Percentiles rank a stretch among this genome's conserved stretches.
Conservation (phyloP, 2,888 invertebrate species). For the Homarus gammarus region DNA sequence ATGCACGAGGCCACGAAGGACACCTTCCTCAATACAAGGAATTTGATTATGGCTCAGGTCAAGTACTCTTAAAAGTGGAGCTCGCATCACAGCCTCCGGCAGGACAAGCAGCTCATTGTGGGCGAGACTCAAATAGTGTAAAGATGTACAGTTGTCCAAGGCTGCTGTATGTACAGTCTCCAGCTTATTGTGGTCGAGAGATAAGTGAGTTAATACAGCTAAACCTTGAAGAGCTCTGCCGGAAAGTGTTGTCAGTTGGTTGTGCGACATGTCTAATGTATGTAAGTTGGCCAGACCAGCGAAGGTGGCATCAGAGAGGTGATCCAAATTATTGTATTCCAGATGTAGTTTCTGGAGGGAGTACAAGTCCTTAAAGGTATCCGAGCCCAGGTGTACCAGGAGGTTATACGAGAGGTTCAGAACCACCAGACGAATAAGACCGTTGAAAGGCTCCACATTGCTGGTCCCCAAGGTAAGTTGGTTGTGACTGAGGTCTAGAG, state of each 20-base stretch:
- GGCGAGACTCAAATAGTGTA: constrained; percentile 93
- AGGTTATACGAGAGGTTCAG: constrained; percentile 91
- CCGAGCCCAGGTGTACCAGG: constrained; percentile 89
- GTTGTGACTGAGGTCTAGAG: constrained; percentile 91
- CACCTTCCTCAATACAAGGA: constrained; percentile 87
- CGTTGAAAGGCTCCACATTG: constrained; percentile 89
- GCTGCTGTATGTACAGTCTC: constrained; percentile 92
- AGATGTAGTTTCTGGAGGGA: constrained; percentile 91
- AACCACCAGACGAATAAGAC: constrained; percentile 91
- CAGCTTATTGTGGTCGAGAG: constrained; percentile 91
- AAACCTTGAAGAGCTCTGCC: constrained; percentile 92
- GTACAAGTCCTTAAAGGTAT: constrained; percentile 91
- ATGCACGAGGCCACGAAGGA: constrained; percentile 91
- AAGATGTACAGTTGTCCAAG: constrained; percentile 92
- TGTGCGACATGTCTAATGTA: constrained; percentile 92
- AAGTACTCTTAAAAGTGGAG: constrained; percentile 91
- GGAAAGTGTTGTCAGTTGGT: constrained; percentile 90
- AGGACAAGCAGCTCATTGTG: constrained; percentile 90
- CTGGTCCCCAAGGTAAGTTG: constrained; percentile 83
- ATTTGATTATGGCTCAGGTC: constrained; percentile 96
- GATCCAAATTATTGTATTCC: constrained; percentile 90
- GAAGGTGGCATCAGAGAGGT: constrained; percentile 92
- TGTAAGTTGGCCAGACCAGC: constrained; percentile 94
- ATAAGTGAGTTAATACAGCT: constrained; percentile 90
- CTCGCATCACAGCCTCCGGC: constrained; percentile 89